Evolutionary conservation across 2,888 invertebrate genomes (phyloP).

Genomic region (Xylocampa areola): DNA sequence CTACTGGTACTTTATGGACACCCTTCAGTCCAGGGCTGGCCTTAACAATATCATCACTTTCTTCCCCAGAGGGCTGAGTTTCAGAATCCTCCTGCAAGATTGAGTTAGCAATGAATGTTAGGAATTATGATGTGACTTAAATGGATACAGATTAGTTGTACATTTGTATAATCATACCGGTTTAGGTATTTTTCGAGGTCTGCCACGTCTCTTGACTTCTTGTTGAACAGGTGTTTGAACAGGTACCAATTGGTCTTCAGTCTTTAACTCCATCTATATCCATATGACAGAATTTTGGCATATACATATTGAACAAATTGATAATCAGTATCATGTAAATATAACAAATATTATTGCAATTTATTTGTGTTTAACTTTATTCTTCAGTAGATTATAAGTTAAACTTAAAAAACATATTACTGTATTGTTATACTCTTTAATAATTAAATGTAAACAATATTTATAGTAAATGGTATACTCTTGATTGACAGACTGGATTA

Average conservation of each 20-base stretch:
- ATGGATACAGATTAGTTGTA: background rate
- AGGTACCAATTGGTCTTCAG: constrained; percentile 83
- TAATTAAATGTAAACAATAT: too few species aligned
- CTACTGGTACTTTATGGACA: constrained; percentile 66
- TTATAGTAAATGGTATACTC: too few species aligned
- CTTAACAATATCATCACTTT: constrained; percentile 79
- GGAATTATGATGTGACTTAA: constrained; percentile 14
- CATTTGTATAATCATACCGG: constrained; percentile 64
- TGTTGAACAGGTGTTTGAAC: constrained; percentile 70
- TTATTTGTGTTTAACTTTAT: too few species aligned
- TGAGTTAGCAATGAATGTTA: constrained; percentile 48
- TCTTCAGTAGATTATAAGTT: too few species aligned
- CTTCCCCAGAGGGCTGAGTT: constrained; percentile 82
- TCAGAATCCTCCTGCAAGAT: constrained; percentile 81
- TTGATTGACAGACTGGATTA: too few species aligned
- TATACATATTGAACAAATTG: too few species aligned
- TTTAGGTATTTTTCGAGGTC: constrained; percentile 76
- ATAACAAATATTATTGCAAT: too few species aligned
- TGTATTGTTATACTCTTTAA: too few species aligned
- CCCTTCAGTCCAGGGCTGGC: constrained; percentile 66
- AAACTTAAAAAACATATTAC: too few species aligned
- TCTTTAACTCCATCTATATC: constrained; percentile 81
- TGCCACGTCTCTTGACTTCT: constrained; percentile 76
- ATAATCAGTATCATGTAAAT: too few species aligned
- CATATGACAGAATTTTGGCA: too few species aligned